A percentile compares a stretch with the other conserved stretches of the same genome.
These are phyloP conservation scores for Chondrilla cf. caribensis DNA, from an alignment of 37 sponge, comb jelly and placozoan genomes.

Conservation along the genomic window DNA sequence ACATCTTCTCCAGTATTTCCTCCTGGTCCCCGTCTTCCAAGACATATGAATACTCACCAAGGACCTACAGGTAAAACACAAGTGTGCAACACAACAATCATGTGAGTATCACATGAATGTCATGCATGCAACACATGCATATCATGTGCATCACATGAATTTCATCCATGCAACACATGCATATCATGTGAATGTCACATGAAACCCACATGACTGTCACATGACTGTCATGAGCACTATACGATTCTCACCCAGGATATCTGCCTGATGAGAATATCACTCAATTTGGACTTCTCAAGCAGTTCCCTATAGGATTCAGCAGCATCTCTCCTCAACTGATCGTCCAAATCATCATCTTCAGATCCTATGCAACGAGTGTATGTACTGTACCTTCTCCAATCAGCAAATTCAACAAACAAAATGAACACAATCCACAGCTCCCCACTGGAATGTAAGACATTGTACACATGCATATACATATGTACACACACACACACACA, in stretches of 20 bases:
- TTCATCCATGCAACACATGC: no score
- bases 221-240: not conserved
- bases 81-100: no score
- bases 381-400: no score
- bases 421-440: not conserved
- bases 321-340: slow-evolving; percentile 64
- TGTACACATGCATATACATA: no score
- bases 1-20: slow-evolving; percentile 56
- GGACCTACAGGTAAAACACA: slow-evolving; percentile 37
- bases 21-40: slow-evolving; percentile 45
- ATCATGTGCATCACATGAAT: no score
- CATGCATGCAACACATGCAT: no score
- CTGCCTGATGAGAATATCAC: slow-evolving; percentile 67
- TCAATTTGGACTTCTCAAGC: slow-evolving; percentile 59
- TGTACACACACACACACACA: no score
- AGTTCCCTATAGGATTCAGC: slow-evolving; percentile 62
- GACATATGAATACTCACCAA: slow-evolving; percentile 72
- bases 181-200: no score
- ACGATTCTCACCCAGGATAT: slow-evolving; percentile 70
- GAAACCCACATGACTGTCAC: no score
- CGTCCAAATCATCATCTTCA: slow-evolving; percentile 68
- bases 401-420: not conserved
- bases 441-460: no score
- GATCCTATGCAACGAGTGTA: slow-evolving; percentile 24
- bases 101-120: no score